Evolutionary conservation across 1,140 invertebrate genomes (phyloP).

Genomic region (Bombus haemorrhoidalis): DNA sequence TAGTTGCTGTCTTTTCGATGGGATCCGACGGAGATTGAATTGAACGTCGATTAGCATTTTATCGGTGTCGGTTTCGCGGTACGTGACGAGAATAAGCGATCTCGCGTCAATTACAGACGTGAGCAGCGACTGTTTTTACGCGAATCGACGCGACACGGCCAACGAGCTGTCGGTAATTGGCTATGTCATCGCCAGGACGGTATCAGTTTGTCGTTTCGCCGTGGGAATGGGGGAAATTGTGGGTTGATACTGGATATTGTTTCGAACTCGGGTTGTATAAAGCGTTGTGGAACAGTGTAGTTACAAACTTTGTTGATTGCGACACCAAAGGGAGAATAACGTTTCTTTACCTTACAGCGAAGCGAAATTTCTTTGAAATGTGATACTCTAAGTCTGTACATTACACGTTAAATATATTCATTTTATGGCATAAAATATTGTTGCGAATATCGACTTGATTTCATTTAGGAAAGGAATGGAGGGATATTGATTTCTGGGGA

Average conservation of each 20-base stretch:
- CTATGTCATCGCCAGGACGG: neutral
- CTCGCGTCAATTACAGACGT: slow-evolving; percentile 47
- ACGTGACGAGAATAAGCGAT: slow-evolving; percentile 35
- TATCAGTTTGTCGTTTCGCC: neutral
- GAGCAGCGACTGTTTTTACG: slow-evolving; percentile 26
- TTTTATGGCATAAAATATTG: neutral
- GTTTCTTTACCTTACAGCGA: neutral
- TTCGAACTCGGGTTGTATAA: neutral
- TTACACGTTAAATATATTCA: neutral
- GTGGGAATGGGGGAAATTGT: neutral
- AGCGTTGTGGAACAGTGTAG: neutral
- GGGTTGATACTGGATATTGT: neutral
- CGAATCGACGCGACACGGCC: slow-evolving; percentile 32
- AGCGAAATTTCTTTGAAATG: neutral
- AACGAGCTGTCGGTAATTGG: slow-evolving; percentile 15
- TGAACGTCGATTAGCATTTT: slow-evolving; percentile 35
- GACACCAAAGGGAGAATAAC: neutral
- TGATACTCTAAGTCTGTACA: neutral
- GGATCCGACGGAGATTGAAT: slow-evolving; percentile 3
- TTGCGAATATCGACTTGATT: neutral
- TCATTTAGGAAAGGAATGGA: neutral
- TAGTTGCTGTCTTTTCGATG: neutral
- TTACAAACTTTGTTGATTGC: neutral
- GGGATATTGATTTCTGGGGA: neutral
- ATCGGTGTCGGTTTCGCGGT: slow-evolving; percentile 4